Evolutionary conservation across 2,888 invertebrate species (phyloP).

Genomic region (Limnephilus rhombicus): DNA sequence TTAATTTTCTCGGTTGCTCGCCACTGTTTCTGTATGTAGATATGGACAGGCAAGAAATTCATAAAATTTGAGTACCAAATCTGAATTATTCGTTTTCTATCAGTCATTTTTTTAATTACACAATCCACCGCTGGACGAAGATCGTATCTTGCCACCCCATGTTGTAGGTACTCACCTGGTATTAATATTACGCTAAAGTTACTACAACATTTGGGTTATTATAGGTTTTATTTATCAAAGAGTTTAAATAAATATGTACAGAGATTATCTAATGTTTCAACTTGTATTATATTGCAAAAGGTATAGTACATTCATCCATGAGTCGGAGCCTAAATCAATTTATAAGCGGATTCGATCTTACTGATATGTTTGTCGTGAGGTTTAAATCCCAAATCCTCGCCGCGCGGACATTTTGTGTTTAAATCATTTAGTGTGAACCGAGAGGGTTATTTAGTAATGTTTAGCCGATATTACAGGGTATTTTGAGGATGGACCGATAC

Average conservation of each 20-base stretch:
- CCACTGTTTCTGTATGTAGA: too few relatives aligned
- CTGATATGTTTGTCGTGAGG: constrained; percentile 53
- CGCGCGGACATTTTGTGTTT: constrained; percentile 32
- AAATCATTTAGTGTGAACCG: constrained; percentile 25
- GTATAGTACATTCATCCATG: constrained; percentile 38
- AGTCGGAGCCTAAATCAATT: constrained; percentile 54
- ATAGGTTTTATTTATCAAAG: background rate
- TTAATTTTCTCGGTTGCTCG: too few relatives aligned
- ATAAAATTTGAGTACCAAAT: too few relatives aligned
- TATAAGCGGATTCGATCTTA: constrained; percentile 52
- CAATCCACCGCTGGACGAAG: too few relatives aligned
- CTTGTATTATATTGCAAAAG: background rate
- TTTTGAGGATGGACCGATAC: background rate
- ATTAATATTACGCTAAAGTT: too few relatives aligned
- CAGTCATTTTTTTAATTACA: too few relatives aligned
- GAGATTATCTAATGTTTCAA: background rate
- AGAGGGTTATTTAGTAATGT: background rate
- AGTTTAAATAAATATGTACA: background rate
- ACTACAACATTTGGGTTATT: background rate
- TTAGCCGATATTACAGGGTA: background rate
- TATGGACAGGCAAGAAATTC: too few relatives aligned
- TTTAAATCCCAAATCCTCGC: constrained; percentile 51
- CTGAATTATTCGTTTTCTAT: too few relatives aligned
- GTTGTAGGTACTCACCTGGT: too few relatives aligned
- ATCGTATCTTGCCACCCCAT: too few relatives aligned